These are phyloP conservation scores for Drosophila atroscutellata DNA, from an alignment of 2,888 invertebrate species.

Conservation along the genomic window DNA sequence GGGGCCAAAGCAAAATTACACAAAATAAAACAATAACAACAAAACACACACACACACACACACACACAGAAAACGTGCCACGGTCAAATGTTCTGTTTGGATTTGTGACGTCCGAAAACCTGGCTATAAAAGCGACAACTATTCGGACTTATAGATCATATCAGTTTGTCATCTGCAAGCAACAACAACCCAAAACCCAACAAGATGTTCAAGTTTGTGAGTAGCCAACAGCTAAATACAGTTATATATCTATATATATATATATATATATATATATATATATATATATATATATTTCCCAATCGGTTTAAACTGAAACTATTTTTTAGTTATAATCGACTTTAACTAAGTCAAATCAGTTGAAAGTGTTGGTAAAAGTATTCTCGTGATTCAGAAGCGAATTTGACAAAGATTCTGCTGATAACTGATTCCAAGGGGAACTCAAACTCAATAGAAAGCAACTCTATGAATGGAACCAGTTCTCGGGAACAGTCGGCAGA, in stretches of 20 bases:
- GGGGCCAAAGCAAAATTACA: constrained; percentile 60
- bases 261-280: too few species aligned
- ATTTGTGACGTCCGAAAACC: constrained; percentile 31
- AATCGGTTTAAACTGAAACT: not conserved
- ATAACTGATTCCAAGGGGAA: not conserved
- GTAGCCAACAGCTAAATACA: constrained; percentile 38
- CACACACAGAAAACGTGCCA: constrained; percentile 54
- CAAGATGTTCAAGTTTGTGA: constrained; percentile 84
- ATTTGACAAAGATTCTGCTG: too few species aligned
- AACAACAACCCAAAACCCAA: constrained; percentile 40
- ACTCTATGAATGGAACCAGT: not conserved
- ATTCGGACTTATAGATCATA: constrained; percentile 55
- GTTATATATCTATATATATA: too few species aligned
- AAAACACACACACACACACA: constrained; percentile 1
- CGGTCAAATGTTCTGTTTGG: constrained; percentile 46
- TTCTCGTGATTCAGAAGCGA: not conserved
- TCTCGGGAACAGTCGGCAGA: not conserved
- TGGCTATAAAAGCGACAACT: constrained; percentile 69
- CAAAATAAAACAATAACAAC: constrained; percentile 30
- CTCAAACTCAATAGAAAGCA: not conserved
- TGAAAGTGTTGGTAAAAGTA: not conserved
- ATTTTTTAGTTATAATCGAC: not conserved
- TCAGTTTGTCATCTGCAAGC: constrained; percentile 68
- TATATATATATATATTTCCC: not conserved
- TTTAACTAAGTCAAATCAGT: not conserved